phyloP scores from a whole-genome alignment of 2,113 vertebrate genomes.

The Phocoena sinus region DNA sequence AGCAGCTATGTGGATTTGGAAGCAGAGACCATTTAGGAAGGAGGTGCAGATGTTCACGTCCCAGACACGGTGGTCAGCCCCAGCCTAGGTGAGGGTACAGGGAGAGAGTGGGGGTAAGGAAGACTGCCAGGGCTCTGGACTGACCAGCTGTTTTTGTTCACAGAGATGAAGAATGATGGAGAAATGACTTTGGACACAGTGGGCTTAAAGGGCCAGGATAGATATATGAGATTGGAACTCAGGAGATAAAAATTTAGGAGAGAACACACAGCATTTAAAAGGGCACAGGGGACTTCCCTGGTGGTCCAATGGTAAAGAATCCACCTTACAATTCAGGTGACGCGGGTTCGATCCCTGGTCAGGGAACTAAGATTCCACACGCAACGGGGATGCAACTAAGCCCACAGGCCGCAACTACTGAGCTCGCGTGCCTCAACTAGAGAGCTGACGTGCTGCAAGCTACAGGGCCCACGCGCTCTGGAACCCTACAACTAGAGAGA shows the following conservation, averaged over 20 bases:
- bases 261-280: not conserved
- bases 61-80: not conserved
- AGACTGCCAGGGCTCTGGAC: not conserved
- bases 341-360: too few species aligned
- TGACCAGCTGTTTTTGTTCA: not conserved
- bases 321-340: too few species aligned
- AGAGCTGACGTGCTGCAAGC: too few species aligned
- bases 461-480: too few species aligned
- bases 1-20: not conserved
- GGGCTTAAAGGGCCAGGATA: not conserved
- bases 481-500: too few species aligned
- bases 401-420: too few species aligned
- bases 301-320: too few species aligned
- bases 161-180: not conserved
- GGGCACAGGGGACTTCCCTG: not conserved
- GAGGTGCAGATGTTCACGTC: not conserved
- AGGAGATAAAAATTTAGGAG: not conserved
- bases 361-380: too few species aligned
- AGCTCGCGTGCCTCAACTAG: too few species aligned
- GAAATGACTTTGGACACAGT: not conserved
- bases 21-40: not conserved
- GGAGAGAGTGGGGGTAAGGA: not conserved
- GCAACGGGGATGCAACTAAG: too few species aligned
- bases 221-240: not conserved
- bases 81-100: not conserved